Conservation (phyloP, 2,888 invertebrate species). For the Pycnomerus fuliginosus region DNA sequence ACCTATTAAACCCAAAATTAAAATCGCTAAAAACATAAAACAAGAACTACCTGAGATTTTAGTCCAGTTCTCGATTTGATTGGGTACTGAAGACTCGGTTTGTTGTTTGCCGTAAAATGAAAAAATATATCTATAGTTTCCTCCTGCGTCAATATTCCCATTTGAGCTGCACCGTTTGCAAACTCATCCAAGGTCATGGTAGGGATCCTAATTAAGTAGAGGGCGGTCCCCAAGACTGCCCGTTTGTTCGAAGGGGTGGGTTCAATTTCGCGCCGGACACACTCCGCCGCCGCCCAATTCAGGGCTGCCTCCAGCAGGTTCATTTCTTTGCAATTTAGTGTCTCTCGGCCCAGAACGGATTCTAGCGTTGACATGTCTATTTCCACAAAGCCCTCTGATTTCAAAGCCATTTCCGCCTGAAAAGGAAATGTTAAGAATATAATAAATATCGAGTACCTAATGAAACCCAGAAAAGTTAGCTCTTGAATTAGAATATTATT, state of each 20-base stretch:
- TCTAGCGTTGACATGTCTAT: constrained; percentile 92
- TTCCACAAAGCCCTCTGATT: constrained; percentile 94
- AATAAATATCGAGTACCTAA: too few species aligned
- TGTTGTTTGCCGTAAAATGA: constrained; percentile 87
- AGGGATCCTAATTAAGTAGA: constrained; percentile 88
- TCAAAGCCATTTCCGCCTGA: constrained; percentile 93
- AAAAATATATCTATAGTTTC: constrained; percentile 95
- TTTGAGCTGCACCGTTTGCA: constrained; percentile 93
- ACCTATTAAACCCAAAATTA: constrained; percentile 59
- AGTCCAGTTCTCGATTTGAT: constrained; percentile 82
- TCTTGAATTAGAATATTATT: too few species aligned
- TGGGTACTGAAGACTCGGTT: constrained; percentile 81
- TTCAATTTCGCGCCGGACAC: constrained; percentile 79
- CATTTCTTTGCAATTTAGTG: constrained; percentile 92
- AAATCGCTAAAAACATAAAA: neutral
- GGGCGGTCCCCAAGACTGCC: constrained; percentile 71
- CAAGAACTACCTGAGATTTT: constrained; percentile 72
- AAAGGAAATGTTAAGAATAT: too few species aligned
- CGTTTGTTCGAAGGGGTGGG: constrained; percentile 78
- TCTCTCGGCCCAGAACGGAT: constrained; percentile 88
- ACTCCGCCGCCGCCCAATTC: constrained; percentile 92
- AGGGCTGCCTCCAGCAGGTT: constrained; percentile 87
- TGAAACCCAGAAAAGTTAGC: too few species aligned
- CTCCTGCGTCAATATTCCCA: constrained; percentile 85
- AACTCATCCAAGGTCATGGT: constrained; percentile 93